Base-by-base conservation (phyloP, 2,797 vertebrate species). In the Eurystomus glaucurus region DNA sequence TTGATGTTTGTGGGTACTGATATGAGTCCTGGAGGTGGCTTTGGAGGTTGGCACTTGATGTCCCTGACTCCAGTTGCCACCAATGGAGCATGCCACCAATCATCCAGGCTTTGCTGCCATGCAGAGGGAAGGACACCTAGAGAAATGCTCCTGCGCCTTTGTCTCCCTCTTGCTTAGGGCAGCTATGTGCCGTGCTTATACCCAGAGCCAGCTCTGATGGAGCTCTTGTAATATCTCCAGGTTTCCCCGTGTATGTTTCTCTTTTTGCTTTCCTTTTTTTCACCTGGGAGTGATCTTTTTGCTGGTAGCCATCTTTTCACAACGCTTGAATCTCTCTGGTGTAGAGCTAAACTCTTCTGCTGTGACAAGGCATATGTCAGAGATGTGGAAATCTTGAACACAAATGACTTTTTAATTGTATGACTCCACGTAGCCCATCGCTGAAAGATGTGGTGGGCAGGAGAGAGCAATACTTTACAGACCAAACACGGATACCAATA, bases 391-490 rank as follows among this genome's bases (percentile, higher is more conserved):
- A 87, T 90, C 71, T 84, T 61, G 89, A 78, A 39, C 82, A 6
- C 28, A 90, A 94, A 94, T 23, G 84, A 78, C 79, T 94, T 93
- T 95, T 95, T 96, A 96, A 94, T 97, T 88, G 71, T 78, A 62
- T 85, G 81, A 37, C 43, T 83, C 37, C 54, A 79, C 58, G 39
- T 3, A 75, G 68, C 52, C 76, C 9, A 0, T 14, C 83, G 66
- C 43, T 91, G 91, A 92, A 81, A 76, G 81, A 94, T 75, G 68
- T 33, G 75, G 46, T 46, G 41, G 76, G 72, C 55, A 65, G 76
- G 68, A 75, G 65, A 76, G 76, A 86, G 85, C 61, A 66, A 93
- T 96, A 72, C 75, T 95, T 96, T 85, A 94, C 93, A 81, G 54
- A 72, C 69, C 78, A 75, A 95, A 80, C 90, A 78, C 58, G 83